These are phyloP conservation scores for Drosophila subobscura DNA, from an alignment of 1,140 invertebrate species.

Conservation along the genomic window DNA sequence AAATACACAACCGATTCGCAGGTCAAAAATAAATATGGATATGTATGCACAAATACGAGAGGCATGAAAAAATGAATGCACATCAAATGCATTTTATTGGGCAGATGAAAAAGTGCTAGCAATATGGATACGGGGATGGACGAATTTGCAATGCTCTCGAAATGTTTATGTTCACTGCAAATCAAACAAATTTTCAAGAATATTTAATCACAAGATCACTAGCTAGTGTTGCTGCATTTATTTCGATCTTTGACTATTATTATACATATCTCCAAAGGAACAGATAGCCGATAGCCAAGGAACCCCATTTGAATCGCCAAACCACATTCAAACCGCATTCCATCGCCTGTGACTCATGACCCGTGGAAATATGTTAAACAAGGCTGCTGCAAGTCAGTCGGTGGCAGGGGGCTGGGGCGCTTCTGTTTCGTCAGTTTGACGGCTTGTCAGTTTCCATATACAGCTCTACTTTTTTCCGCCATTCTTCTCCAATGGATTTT, in stretches of 20 bases:
- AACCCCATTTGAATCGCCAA: neutral
- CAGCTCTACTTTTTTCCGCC: constrained; percentile 22
- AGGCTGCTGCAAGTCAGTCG: constrained; percentile 40
- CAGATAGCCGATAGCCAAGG: neutral
- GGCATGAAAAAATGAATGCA: constrained; percentile 41
- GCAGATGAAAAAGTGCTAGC: constrained; percentile 1
- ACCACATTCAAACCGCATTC: constrained; percentile 15
- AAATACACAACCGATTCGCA: constrained; percentile 11
- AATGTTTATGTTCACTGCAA: neutral
- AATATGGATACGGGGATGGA: neutral
- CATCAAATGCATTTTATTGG: constrained; percentile 48
- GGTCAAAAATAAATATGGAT: constrained; percentile 59
- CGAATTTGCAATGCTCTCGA: neutral
- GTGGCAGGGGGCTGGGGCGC: neutral
- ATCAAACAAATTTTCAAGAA: neutral
- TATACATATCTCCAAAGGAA: too few species aligned
- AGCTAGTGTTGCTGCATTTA: too few species aligned
- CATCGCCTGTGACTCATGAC: constrained; percentile 27
- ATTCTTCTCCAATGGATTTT: neutral
- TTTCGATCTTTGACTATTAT: too few species aligned
- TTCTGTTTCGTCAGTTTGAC: constrained; percentile 56
- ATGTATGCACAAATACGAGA: constrained; percentile 29
- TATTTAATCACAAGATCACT: neutral
- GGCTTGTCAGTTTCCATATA: constrained; percentile 39
- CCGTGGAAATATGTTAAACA: constrained; percentile 53